Evolutionary conservation across 2,888 invertebrate species (phyloP), one percentile per base, ranked within the genome.

Genomic region (Diaphora mendica): DNA sequence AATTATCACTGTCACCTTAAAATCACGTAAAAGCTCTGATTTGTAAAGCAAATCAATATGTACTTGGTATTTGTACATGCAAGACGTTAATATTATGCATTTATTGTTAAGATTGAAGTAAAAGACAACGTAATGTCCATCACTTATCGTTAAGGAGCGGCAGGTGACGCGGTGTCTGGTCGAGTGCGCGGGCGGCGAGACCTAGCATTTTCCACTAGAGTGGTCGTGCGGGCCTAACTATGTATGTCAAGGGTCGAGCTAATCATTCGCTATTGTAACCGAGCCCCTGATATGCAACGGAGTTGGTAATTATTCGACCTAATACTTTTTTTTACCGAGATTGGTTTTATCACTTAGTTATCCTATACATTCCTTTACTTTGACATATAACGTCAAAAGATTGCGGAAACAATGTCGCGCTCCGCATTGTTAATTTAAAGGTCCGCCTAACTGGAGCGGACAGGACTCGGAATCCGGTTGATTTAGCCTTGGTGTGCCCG

Each of bases 171-270:
- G 77, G 77, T 80, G 78, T 79, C 78, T 80, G 76, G 79, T 69
- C 77, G 70, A 77, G 77, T 77, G 87, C 87, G 90, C 89, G 87
- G 88, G 90, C 90, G 90, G 86, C 84, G 87, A 94, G 92, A 92
- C 91, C 91, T 92, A 93, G 91, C 91, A 91, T 93, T 94, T 95
- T 94, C 93, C 94, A 93, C 86, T 93, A 94, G 93, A 95, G 92
- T 92, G 93, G 90, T 88, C 87, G 91, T 91, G 91, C 90, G 87
- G 87, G 83, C 89, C 89, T 91, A 88, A 88, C 88, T 90, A 93
- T 92, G 93, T 94, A 79, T 95, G 95, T 95, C 95, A 95, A 95
- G 95, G 95, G 94, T 93, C 92, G 90, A 86, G 87, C 87, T 95
- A 94, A 94, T 95, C 91, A 91, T 90, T 90, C 90, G 88, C 92